Evolutionary conservation across 2,888 invertebrate genomes (phyloP), one percentile per base, ranked within the genome.

Genomic region (Crossocerus cetratus): DNA sequence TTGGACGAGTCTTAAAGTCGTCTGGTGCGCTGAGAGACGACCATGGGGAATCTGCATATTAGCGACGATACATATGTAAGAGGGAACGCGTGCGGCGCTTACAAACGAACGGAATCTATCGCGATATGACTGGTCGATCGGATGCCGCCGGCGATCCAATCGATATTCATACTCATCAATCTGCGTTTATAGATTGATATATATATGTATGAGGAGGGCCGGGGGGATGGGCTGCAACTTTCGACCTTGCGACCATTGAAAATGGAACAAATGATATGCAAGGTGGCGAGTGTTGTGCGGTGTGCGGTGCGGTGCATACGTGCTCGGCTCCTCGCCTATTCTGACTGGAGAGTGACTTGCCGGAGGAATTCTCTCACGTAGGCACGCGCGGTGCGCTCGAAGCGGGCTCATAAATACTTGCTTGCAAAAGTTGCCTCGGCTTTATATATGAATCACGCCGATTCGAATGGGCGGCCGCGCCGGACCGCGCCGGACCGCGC

Each of bases 161-260:
- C 64, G 74, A 55, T 70, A 62, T 59, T 73, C 72, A 69, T 72
- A 61, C 65, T 68, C 67, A 72, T 72, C 65, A 55, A 21, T 32
- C 32, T 32, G 32, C 11, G 32, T 32, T 8, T 32, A 32, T 32
- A 3, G 32, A 32, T 32, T 32, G 8, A 32, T 32, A 32, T 8
- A 32, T 32, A 11, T 32, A 32, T 32, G 32, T 32, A 32, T 32
- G 32, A 8, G 8, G 32, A 3, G 32, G 8, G 32, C 1, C 8
- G 0, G 32, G 32, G 32, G 0, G 32, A 32, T 72, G 70, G 21
- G 65, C 72, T 71, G 76, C 69, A 73, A 65, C 72, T 76, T 63
- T 64, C 72, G 79, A 57, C 73, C 79, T 69, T 71, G 76, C 20
- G n/a, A 63, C 54, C 23, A 69, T 72, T 64, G 58, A 81, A 80